Conservation (phyloP, 2,888 invertebrate species). For the Epinotia bilunana region DNA sequence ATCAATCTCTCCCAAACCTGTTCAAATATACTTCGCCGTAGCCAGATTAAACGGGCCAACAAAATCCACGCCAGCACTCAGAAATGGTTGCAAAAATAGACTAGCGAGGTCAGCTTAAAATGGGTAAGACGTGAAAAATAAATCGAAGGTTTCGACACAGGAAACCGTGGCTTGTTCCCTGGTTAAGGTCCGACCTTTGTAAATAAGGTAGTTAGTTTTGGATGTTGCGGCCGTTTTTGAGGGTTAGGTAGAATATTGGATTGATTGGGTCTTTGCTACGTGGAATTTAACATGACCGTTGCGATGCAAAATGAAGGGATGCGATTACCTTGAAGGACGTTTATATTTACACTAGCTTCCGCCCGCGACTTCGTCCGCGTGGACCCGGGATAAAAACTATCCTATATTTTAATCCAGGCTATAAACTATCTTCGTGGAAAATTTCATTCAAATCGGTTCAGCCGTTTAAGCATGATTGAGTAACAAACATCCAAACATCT, state of each 20-base stretch:
- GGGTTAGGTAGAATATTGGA: slow-evolving; percentile 20
- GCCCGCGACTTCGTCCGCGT: too few relatives aligned
- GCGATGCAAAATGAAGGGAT: slow-evolving; percentile 8
- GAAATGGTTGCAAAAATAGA: slow-evolving; percentile 7
- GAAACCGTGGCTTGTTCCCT: slow-evolving; percentile 26
- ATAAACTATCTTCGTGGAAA: too few relatives aligned
- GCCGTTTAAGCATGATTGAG: too few relatives aligned
- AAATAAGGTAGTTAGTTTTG: slow-evolving; percentile 41
- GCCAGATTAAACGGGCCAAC: slow-evolving; percentile 9
- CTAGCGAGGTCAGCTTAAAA: background rate
- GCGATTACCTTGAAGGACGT: background rate
- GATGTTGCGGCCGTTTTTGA: slow-evolving; percentile 18
- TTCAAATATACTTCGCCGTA: slow-evolving; percentile 18
- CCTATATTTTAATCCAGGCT: too few relatives aligned
- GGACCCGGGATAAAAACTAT: too few relatives aligned
- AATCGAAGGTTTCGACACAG: slow-evolving; percentile 22
- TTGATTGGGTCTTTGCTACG: slow-evolving; percentile 21
- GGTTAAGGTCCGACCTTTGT: slow-evolving; percentile 34
- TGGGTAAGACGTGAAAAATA: slow-evolving; percentile 29
- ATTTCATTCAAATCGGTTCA: too few relatives aligned
- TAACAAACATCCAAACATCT: too few relatives aligned
- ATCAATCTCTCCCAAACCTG: slow-evolving; percentile 31
- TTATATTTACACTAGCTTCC: background rate
- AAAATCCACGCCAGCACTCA: background rate
- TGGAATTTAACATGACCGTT: slow-evolving; percentile 35